A percentile compares a stretch with the other conserved stretches of the same genome.
phyloP scores from a whole-genome alignment of 2,797 vertebrate genomes.

The Adelosebastes latens region DNA sequence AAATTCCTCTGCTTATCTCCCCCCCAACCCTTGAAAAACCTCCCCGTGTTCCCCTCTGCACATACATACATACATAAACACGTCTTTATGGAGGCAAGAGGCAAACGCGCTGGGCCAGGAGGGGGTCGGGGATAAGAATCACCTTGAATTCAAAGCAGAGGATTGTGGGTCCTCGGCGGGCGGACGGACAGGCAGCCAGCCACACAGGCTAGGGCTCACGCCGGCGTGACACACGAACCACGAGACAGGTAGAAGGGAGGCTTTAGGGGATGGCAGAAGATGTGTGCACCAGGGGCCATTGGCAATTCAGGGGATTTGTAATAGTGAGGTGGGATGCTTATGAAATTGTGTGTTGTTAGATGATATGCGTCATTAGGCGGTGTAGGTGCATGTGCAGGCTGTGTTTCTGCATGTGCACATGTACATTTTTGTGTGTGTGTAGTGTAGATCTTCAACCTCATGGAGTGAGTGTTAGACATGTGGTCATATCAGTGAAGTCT shows the following conservation, averaged over 20 bases:
- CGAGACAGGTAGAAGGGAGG: slow-evolving; percentile 50
- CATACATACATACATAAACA: slow-evolving; percentile 88
- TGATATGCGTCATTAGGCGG: slow-evolving; percentile 54
- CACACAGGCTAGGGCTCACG: slow-evolving; percentile 59
- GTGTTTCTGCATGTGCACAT: not conserved
- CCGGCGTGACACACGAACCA: slow-evolving; percentile 56
- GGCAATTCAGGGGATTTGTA: slow-evolving; percentile 60
- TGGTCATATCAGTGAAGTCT: not conserved
- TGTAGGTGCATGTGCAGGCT: not conserved
- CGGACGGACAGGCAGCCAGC: slow-evolving; percentile 57
- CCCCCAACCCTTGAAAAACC: slow-evolving; percentile 79
- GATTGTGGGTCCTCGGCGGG: slow-evolving; percentile 78
- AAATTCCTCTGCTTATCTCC: slow-evolving; percentile 88
- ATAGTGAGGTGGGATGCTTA: slow-evolving; percentile 44
- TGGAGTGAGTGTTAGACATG: not conserved
- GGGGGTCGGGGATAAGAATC: slow-evolving; percentile 83
- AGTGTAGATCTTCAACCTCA: not conserved
- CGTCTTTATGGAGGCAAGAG: slow-evolving; percentile 85
- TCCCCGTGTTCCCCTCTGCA: slow-evolving; percentile 79
- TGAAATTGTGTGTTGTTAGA: slow-evolving; percentile 43
- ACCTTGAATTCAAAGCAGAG: slow-evolving; percentile 88
- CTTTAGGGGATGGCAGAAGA: slow-evolving; percentile 52
- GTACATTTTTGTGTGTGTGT: not conserved
- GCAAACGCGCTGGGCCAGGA: slow-evolving; percentile 72
- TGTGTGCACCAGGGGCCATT: slow-evolving; percentile 35